Evolutionary conservation across 2,797 vertebrate genomes (phyloP), one percentile per base, ranked within the genome.

Genomic region (Lacerta viridis): DNA sequence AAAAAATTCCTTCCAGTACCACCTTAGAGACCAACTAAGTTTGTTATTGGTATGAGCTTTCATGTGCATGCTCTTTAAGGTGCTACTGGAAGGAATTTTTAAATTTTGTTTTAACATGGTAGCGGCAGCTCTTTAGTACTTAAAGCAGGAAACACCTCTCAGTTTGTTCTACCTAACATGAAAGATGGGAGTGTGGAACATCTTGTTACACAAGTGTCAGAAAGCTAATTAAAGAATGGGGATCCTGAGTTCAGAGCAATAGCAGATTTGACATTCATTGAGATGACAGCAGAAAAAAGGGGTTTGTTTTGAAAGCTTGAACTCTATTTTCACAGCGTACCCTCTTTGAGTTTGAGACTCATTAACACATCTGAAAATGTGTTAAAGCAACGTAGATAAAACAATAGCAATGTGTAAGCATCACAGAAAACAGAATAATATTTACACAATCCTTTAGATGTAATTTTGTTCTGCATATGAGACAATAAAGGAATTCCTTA

Each of bases 311-410:
- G 20, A 64, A 86, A 55, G 66, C 18, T 33, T 85, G 27, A 33
- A 77, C 71, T 69, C 6, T 43, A 55, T 36, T 29, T n/a, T 41
- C 64, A 20, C 20, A 71, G 20, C 39, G 25, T 59, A 46, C 43
- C 68, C 27, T 86, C 6, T 20, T 69, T 77, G 72, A 43, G 17
- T n/a, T 36, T 36, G 61, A 86, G 4, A 36, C 33, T 74, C 17
- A 75, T n/a, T 64, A 69, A 55, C 7, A 80, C 11, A n/a, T 81
- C 82, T 85, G 69, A 80, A 84, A 43, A 55, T 3, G 43, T 43
- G 43, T 76, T 68, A 90, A 36, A 88, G 33, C 3, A n/a, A 83
- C 20, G 8, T 61, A 75, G 41, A 68, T 77, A 86, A 61, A 61
- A 7, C n/a, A 43, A 76, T 50, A 64, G 36, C 43, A 50, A 43